phyloP scores from a whole-genome alignment of 2,888 invertebrate genomes.

The Catonia carolina region DNA sequence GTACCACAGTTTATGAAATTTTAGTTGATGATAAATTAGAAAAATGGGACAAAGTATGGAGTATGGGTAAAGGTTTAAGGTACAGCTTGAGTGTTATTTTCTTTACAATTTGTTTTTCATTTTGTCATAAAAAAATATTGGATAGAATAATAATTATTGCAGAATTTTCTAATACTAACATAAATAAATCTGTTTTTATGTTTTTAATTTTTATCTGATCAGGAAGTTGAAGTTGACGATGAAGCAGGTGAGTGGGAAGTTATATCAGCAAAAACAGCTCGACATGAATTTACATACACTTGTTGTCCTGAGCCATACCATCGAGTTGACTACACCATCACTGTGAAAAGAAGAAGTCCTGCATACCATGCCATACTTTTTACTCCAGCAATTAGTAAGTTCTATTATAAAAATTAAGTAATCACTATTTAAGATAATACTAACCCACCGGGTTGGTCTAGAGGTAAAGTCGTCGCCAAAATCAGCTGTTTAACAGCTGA shows the following conservation, averaged over 20 bases:
- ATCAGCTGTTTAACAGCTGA: no score
- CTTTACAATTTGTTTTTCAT: no score
- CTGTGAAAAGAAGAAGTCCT: slow-evolving; percentile 50
- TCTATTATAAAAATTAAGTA: neutral
- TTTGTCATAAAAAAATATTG: no score
- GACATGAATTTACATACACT: slow-evolving; percentile 43
- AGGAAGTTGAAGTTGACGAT: slow-evolving; percentile 13
- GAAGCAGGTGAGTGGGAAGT: slow-evolving; percentile 47
- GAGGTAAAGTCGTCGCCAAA: no score
- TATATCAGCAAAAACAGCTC: slow-evolving; percentile 41
- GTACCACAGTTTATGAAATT: no score
- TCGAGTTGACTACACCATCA: slow-evolving; percentile 47
- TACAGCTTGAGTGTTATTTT: no score
- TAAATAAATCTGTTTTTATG: neutral
- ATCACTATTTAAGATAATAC: no score
- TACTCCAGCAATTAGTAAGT: slow-evolving; percentile 53
- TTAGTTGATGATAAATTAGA: no score
- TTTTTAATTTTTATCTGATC: neutral
- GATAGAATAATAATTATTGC: no score
- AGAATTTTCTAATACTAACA: neutral
- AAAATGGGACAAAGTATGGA: no score
- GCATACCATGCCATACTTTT: slow-evolving; percentile 55
- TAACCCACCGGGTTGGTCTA: no score
- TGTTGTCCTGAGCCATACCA: slow-evolving; percentile 54
- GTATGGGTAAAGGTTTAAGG: no score